These are phyloP conservation scores for Clitarchus hookeri DNA, from an alignment of 2,888 invertebrate species.

Conservation along the genomic window DNA sequence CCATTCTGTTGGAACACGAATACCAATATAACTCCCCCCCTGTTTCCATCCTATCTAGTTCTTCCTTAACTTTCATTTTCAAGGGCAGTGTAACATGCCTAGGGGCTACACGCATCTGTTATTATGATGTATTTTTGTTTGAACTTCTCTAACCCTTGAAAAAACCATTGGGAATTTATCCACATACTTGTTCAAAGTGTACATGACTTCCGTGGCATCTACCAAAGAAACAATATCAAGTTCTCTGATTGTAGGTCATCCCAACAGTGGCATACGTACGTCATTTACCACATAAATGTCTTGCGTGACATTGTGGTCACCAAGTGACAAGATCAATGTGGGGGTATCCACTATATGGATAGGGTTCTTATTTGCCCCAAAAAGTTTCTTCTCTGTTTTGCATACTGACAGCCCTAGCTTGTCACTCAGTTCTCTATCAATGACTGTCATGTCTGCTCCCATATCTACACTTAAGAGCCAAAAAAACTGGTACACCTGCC, in stretches of 20 bases:
- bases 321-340: not conserved
- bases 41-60: conserved; percentile 45
- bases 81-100: not conserved
- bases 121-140: not conserved
- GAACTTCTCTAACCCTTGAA: not conserved
- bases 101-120: not conserved
- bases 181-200: not conserved
- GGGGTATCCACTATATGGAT: not conserved
- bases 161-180: not conserved
- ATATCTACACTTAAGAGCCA: too few relatives aligned
- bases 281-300: not conserved
- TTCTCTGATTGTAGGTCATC: not conserved
- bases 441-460: not conserved
- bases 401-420: not conserved
- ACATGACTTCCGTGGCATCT: not conserved
- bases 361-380: not conserved
- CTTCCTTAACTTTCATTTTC: conserved; percentile 45
- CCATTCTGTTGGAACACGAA: conserved; percentile 45
- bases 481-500: too few relatives aligned
- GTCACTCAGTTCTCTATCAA: not conserved
- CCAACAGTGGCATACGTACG: not conserved
- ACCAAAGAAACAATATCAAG: not conserved
- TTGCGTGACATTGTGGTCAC: not conserved
- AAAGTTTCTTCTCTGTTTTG: not conserved
- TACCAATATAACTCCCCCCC: conserved; percentile 45